Percentiles rank a stretch among this genome's conserved stretches.
Conservation (phyloP, 1,140 invertebrate species). For the Zaprionus ghesquierei region DNA sequence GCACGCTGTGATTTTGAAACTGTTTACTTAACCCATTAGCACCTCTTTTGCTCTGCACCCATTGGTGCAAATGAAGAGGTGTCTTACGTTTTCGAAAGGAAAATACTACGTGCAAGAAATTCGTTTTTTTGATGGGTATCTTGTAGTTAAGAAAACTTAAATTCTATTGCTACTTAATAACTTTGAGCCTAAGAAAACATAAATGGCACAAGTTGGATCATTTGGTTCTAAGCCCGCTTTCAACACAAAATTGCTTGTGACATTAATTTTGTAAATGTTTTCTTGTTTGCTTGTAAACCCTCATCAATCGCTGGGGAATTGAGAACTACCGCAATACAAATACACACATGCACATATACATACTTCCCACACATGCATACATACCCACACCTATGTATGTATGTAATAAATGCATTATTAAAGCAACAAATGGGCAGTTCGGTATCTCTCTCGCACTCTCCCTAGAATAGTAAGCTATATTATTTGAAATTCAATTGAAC, state of each 20-base stretch:
- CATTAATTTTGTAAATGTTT: slow-evolving; percentile 67
- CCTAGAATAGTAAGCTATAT: slow-evolving; percentile 52
- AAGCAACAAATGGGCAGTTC: slow-evolving; percentile 67
- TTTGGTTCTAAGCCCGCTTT: slow-evolving; percentile 7
- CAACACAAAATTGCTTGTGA: slow-evolving; percentile 51
- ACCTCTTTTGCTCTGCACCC: not conserved
- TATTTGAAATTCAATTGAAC: slow-evolving; percentile 79
- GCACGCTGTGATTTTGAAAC: slow-evolving; percentile 24
- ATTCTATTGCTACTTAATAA: not conserved
- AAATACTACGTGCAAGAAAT: not conserved
- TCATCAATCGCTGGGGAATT: slow-evolving; percentile 66
- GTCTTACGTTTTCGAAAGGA: not conserved
- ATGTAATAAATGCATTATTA: slow-evolving; percentile 66
- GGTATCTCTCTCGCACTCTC: not conserved
- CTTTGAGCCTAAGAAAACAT: not conserved
- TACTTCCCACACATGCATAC: not conserved
- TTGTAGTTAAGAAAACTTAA: not conserved
- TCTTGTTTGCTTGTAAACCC: slow-evolving; percentile 42
- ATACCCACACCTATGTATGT: not conserved
- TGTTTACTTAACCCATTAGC: slow-evolving; percentile 30
- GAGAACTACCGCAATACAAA: slow-evolving; percentile 23
- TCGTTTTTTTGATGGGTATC: not conserved
- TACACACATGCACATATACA: not conserved
- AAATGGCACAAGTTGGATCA: not conserved
- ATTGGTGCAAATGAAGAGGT: not conserved